phyloP scores from a whole-genome alignment of 2,888 invertebrate species.

The Caenorhabditis imperialis region DNA sequence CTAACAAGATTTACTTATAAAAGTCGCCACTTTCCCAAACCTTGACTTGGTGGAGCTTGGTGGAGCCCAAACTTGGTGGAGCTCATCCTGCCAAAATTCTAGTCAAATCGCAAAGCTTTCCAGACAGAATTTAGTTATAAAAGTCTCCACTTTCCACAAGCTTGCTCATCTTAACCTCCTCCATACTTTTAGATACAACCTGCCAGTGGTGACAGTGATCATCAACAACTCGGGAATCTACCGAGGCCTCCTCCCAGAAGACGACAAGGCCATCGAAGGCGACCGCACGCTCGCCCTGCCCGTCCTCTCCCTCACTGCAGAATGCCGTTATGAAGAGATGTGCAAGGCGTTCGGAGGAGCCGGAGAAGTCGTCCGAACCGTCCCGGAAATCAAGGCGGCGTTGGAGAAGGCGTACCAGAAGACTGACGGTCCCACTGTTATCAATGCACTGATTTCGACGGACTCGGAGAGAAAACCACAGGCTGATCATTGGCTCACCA shows the following conservation, averaged over 20 bases:
- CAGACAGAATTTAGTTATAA: no score
- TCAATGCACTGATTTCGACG: constrained; percentile 92
- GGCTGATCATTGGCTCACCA: constrained; percentile 91
- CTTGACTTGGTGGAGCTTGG: no score
- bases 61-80: no score
- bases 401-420: constrained; percentile 59
- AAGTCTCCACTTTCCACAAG: no score
- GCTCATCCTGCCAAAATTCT: no score
- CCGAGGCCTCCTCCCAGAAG: constrained; percentile 87
- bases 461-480: constrained; percentile 91
- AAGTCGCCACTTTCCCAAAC: no score
- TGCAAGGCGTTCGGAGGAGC: constrained; percentile 88
- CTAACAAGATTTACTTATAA: no score
- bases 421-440: constrained; percentile 86
- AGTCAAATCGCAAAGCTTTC: no score
- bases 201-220: constrained; percentile 91
- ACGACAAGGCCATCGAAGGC: constrained; percentile 84
- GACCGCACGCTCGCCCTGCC: constrained; percentile 86
- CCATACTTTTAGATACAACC: constrained; percentile 84
- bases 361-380: constrained; percentile 87
- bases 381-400: constrained; percentile 82
- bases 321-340: constrained; percentile 91
- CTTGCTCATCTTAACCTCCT: no score
- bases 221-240: constrained; percentile 97
- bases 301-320: constrained; percentile 86